A percentile compares a stretch with the other conserved stretches of the same genome.
These are phyloP conservation scores for Chymomyza procnemis DNA, from an alignment of 2,888 invertebrate genomes.

Conservation along the genomic window DNA sequence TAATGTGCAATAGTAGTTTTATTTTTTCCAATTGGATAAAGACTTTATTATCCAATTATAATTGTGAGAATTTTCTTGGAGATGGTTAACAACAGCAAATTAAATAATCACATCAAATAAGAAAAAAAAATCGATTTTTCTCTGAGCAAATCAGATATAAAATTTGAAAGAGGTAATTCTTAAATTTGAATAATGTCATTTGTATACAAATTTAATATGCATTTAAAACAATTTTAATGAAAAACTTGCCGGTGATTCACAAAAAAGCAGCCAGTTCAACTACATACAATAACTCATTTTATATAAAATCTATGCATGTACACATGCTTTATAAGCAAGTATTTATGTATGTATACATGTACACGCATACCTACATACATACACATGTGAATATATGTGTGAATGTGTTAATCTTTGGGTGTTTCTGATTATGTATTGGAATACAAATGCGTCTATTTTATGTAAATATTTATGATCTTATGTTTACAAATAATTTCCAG, in stretches of 20 bases:
- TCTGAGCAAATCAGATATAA: neutral
- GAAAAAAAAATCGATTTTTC: neutral
- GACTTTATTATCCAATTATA: neutral
- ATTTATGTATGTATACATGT: neutral
- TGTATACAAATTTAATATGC: neutral
- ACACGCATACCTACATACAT: neutral
- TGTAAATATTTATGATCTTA: neutral
- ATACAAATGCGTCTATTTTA: neutral
- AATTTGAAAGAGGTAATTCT: neutral
- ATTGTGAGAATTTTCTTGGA: neutral
- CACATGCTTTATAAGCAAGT: neutral
- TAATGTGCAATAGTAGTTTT: neutral
- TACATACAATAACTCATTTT: neutral
- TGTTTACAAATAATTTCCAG: neutral
- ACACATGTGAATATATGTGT: neutral
- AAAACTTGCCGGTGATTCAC: neutral
- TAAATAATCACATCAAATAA: neutral
- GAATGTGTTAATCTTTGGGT: neutral
- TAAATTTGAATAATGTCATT: neutral
- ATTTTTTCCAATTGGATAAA: neutral
- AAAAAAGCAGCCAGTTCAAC: neutral
- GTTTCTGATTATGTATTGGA: neutral
- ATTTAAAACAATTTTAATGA: neutral
- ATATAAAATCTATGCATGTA: neutral
- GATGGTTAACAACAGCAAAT: neutral